phyloP scores from a whole-genome alignment of 2,113 vertebrate species.

The Amphiprion percula region DNA sequence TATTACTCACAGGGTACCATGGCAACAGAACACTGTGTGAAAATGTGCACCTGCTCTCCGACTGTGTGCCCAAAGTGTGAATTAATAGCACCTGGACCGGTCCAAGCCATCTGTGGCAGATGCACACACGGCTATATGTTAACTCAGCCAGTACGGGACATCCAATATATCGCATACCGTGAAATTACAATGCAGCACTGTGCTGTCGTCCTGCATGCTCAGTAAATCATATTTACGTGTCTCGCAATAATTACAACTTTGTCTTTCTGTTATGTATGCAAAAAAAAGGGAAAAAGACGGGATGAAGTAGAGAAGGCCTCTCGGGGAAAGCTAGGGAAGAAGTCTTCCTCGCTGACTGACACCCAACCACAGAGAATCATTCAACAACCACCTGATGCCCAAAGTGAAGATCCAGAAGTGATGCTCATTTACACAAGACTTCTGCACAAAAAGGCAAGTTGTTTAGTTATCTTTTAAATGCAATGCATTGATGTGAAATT shows the following conservation, averaged over 20 bases:
- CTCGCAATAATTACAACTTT: background rate
- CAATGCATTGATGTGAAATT: background rate
- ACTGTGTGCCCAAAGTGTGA: constrained; percentile 51
- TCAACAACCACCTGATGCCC: background rate
- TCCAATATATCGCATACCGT: background rate
- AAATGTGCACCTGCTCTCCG: constrained; percentile 69
- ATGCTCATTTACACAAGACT: constrained; percentile 45
- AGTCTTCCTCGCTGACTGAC: background rate
- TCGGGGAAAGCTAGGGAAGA: constrained; percentile 28
- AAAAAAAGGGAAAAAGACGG: constrained; percentile 78
- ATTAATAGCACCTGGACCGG: constrained; percentile 37
- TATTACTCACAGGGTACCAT: constrained; percentile 68
- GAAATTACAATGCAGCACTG: background rate
- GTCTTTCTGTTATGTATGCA: constrained; percentile 38
- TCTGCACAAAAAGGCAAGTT: constrained; percentile 65
- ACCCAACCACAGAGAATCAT: background rate
- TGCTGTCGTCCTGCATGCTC: background rate
- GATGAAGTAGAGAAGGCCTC: constrained; percentile 28
- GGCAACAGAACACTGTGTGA: constrained; percentile 66
- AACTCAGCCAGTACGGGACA: constrained; percentile 1
- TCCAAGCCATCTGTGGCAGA: constrained; percentile 44
- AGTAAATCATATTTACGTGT: background rate
- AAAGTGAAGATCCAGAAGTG: background rate
- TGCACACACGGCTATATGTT: constrained; percentile 23
- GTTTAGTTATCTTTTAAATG: background rate